Evolutionary conservation across 2,888 invertebrate genomes (phyloP), one percentile per base, ranked within the genome.

Genomic region (Plebejus anna): DNA sequence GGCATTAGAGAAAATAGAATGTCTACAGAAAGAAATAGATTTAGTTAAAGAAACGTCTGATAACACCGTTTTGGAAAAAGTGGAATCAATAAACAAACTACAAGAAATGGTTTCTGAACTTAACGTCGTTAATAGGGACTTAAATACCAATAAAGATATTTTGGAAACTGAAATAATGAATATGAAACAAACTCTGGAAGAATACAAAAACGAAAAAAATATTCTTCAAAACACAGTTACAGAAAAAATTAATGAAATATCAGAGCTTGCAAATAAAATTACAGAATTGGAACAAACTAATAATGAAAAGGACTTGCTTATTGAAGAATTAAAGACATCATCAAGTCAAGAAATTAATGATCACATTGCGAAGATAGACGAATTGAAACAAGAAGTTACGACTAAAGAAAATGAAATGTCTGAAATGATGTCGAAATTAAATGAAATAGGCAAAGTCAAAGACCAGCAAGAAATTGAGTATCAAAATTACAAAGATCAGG

Each of bases 21-120:
- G 78, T 4, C 79, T 88, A 72, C 82, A 86, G 79, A 78, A 70
- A 76, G 84, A 88, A 78, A 82, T 87, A 59, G 83, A 88, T 78
- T 82, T 59, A 72, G 80, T 78, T 32, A 86, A 84, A 80, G 85
- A 87, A 78, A 78, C 66, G 1, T 72, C 76, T 3, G 57, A 76
- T 16, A 70, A 80, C 38, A 79, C 80, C 51, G 79, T 85, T 75
- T 72, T 79, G 76, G 82, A 84, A 73, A 86, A 85, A 76, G 57
- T 79, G 51, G 66, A 75, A 57, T 83, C 86, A 78, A 80, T 87
- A 73, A 77, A 81, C 36, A 79, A 77, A 36, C 81, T 89, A 51
- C 82, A 84, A 79, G 80, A 82, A 59, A 84, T 82, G 78, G 79
- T 88, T 57, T 81, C 83, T 47, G 84, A 85, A 76, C 79, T 87